phyloP scores from a whole-genome alignment of 2,888 invertebrate species.

The Xestobium rufovillosum region DNA sequence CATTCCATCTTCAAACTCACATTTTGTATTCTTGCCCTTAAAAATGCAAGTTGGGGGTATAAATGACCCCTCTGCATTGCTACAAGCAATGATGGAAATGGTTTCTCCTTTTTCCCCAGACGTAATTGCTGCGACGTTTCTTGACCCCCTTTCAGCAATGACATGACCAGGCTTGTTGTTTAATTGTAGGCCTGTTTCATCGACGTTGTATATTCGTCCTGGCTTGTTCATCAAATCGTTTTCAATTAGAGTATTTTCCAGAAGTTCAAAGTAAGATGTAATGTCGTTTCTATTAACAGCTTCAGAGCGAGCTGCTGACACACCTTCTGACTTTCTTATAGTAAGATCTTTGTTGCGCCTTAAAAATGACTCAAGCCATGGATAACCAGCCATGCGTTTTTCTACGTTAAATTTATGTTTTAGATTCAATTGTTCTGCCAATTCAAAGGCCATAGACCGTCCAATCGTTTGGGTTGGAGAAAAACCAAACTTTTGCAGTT shows the following conservation, averaged over 20 bases:
- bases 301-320: background rate
- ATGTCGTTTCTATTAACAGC: background rate
- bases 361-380: slow-evolving; percentile 1
- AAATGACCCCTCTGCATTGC: slow-evolving; percentile 2
- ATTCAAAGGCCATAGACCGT: slow-evolving; percentile 5
- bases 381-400: slow-evolving; percentile 4
- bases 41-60: slow-evolving; percentile 1
- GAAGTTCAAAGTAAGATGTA: background rate
- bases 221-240: background rate
- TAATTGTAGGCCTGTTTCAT: slow-evolving; percentile 2
- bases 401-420: slow-evolving; percentile 4
- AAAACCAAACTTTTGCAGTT: slow-evolving; percentile 5
- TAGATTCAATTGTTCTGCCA: slow-evolving; percentile 4
- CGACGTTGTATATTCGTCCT: background rate
- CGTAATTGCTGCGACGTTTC: background rate
- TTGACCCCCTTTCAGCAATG: background rate
- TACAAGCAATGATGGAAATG: background rate
- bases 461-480: slow-evolving; percentile 7
- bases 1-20: slow-evolving; percentile 1
- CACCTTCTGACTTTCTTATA: background rate
- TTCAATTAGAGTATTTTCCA: slow-evolving; percentile 1
- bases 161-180: background rate
- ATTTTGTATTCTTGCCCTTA: background rate
- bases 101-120: slow-evolving; percentile 2
- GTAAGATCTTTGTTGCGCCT: slow-evolving; percentile 3